Evolutionary conservation across 2,113 vertebrate species (phyloP).

Genomic region (Telmatochromis bifrenatus): DNA sequence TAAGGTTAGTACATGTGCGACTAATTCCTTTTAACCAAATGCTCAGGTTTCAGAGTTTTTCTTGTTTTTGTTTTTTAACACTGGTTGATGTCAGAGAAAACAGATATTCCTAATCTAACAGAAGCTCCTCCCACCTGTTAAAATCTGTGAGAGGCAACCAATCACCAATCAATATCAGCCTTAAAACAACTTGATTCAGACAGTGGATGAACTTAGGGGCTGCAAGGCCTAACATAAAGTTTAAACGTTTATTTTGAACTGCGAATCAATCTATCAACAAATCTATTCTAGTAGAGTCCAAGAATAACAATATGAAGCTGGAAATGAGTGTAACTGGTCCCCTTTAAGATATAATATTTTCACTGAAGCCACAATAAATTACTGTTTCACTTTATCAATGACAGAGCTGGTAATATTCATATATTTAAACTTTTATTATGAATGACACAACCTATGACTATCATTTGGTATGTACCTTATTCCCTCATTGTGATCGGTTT

Average conservation of each 20-base stretch:
- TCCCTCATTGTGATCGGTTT: neutral
- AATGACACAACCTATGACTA: neutral
- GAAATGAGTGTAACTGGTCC: neutral
- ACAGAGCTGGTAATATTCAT: neutral
- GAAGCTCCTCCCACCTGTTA: neutral
- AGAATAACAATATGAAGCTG: neutral
- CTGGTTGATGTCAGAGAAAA: neutral
- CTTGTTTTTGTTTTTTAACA: neutral
- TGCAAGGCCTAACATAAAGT: neutral
- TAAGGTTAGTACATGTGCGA: accelerated
- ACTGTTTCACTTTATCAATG: neutral
- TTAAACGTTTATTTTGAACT: neutral
- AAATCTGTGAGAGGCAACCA: neutral
- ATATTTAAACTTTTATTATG: neutral
- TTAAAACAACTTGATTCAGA: neutral
- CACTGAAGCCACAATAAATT: neutral
- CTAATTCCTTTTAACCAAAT: neutral
- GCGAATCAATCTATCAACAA: neutral
- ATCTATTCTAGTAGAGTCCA: neutral
- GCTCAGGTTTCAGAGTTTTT: neutral
- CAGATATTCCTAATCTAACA: neutral
- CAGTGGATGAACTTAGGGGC: neutral
- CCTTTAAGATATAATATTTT: neutral
- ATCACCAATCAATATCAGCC: neutral
- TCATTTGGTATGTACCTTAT: neutral